Percentiles rank a stretch among this genome's conserved stretches.
Conservation (phyloP, 1,140 invertebrate species). For the Hydropsyche tenuis region DNA sequence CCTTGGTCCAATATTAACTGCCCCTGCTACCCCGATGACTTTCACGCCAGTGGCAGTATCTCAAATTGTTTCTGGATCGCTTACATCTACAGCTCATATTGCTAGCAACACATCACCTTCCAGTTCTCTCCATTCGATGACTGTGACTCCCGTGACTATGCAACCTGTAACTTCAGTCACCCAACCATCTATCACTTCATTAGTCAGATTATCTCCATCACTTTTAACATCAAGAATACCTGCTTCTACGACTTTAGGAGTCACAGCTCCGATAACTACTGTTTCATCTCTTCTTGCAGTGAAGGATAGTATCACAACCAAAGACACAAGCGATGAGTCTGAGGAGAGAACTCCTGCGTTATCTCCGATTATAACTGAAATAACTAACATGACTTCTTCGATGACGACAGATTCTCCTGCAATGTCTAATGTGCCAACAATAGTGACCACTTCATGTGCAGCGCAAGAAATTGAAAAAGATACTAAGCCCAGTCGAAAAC, state of each 20-base stretch:
- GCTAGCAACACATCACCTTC: constrained; percentile 55
- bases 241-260: neutral
- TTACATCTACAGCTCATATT: constrained; percentile 52
- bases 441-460: neutral
- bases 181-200: constrained; percentile 45
- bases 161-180: constrained; percentile 50
- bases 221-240: constrained; percentile 6
- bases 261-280: constrained; percentile 5
- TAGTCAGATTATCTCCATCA: constrained; percentile 42
- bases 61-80: constrained; percentile 55
- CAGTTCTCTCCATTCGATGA: constrained; percentile 50
- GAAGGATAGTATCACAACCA: neutral
- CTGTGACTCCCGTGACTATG: too few relatives aligned
- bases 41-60: constrained; percentile 59
- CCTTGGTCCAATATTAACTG: constrained; percentile 65
- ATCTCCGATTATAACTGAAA: neutral
- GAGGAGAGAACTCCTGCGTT: too few relatives aligned
- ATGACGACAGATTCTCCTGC: neutral
- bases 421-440: neutral
- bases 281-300: constrained; percentile 1
- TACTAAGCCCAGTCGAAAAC: constrained; percentile 2
- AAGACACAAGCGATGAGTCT: neutral
- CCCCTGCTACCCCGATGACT: constrained; percentile 57
- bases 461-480: constrained; percentile 12
- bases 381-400: neutral